Evolutionary conservation across 2,113 vertebrate species (phyloP).

Genomic region (Thryonomys swinderianus): DNA sequence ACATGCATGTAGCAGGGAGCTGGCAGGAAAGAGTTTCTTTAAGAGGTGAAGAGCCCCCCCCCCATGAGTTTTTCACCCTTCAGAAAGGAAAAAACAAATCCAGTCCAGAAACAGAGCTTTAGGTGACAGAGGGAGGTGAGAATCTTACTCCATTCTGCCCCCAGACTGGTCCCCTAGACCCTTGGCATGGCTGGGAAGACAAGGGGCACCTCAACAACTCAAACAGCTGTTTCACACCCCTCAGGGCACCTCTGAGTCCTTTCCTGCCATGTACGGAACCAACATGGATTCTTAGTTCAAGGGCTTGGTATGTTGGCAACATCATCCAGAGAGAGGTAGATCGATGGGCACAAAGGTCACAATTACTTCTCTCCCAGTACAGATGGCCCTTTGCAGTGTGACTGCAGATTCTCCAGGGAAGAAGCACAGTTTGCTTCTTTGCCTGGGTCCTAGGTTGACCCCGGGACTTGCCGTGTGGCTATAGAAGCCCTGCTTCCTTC

Average conservation of each 20-base stretch:
- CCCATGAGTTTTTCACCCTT: background rate
- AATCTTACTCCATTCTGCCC: background rate
- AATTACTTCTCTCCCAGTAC: background rate
- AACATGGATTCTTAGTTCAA: background rate
- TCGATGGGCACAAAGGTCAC: background rate
- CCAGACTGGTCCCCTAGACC: background rate
- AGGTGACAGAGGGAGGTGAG: background rate
- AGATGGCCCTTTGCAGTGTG: too few relatives aligned
- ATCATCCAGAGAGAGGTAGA: background rate
- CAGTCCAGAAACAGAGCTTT: background rate
- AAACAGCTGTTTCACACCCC: background rate
- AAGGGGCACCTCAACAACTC: background rate
- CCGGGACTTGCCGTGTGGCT: background rate
- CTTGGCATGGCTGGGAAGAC: background rate
- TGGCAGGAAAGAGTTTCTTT: background rate
- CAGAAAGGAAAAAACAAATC: slow-evolving; percentile 23
- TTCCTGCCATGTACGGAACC: background rate
- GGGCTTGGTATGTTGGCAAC: background rate
- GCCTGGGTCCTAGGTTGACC: background rate
- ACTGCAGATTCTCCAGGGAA: background rate
- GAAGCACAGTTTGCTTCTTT: background rate
- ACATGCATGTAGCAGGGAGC: background rate
- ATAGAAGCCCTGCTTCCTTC: background rate
- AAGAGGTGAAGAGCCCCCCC: background rate
- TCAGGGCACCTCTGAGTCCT: background rate